phyloP scores from a whole-genome alignment of 2,113 vertebrate genomes.

The Benthochromis sp. region DNA sequence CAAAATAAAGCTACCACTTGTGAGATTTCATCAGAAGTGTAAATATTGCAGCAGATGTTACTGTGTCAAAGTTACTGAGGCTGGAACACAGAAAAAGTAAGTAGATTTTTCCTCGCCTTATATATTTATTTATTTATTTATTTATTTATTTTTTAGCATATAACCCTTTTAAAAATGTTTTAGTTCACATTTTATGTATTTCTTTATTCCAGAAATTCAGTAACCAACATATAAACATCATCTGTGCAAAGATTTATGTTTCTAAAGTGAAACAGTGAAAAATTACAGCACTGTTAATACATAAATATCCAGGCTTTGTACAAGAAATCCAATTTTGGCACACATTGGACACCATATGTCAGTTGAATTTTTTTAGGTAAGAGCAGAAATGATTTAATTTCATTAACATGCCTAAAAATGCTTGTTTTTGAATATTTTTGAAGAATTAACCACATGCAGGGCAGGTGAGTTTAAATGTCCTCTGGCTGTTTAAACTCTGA shows the following conservation, averaged over 20 bases:
- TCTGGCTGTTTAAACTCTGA: not conserved
- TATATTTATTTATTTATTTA: fast-evolving
- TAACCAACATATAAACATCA: not conserved
- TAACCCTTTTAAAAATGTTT: not conserved
- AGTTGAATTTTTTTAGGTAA: not conserved
- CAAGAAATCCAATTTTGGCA: not conserved
- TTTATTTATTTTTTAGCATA: not conserved
- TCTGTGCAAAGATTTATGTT: not conserved
- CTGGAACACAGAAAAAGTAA: not conserved
- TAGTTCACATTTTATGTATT: not conserved
- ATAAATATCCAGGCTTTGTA: not conserved
- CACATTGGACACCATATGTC: fast-evolving
- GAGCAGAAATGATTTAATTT: not conserved
- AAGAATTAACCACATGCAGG: not conserved
- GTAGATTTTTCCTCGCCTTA: not conserved
- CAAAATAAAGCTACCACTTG: not conserved
- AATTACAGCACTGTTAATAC: not conserved
- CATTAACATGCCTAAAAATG: not conserved
- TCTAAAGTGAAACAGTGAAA: not conserved
- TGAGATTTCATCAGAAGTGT: not conserved
- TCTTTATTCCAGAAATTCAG: not conserved
- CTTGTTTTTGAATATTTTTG: not conserved
- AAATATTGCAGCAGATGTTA: not conserved
- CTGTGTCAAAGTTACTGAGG: not conserved
- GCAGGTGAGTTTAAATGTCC: not conserved